phyloP scores from a whole-genome alignment of 2,888 invertebrate genomes.

The Troides helena region DNA sequence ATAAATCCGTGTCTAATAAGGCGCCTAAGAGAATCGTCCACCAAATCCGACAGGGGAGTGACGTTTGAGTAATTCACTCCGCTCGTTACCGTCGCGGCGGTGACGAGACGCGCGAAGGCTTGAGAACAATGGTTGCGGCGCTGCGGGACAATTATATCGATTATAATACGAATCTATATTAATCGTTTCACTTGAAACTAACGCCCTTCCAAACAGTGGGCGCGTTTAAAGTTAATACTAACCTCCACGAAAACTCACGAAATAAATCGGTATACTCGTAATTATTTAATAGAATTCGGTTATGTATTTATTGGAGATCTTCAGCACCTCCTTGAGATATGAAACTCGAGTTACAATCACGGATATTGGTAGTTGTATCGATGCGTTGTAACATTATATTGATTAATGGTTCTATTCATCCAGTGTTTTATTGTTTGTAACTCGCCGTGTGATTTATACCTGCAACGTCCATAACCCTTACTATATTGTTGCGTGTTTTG shows the following conservation, averaged over 20 bases:
- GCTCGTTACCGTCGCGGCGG: conserved; percentile 35
- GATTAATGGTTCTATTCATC: conserved; percentile 43
- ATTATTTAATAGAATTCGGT: neutral
- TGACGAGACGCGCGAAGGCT: conserved; percentile 33
- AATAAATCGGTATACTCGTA: neutral
- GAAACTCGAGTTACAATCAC: conserved; percentile 34
- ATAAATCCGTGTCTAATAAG: conserved; percentile 32
- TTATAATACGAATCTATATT: conserved; percentile 1
- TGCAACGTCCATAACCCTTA: conserved; percentile 26
- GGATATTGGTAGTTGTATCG: conserved; percentile 37
- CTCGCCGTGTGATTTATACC: conserved; percentile 29
- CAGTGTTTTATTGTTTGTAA: conserved; percentile 36
- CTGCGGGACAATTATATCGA: conserved; percentile 10
- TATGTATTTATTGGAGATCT: neutral
- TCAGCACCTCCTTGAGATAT: conserved; percentile 24
- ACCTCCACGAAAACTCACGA: neutral
- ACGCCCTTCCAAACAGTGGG: neutral
- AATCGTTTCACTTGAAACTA: conserved; percentile 14
- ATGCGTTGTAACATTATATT: conserved; percentile 35
- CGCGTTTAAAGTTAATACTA: neutral
- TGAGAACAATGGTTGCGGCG: conserved; percentile 33
- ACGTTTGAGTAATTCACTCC: conserved; percentile 41
- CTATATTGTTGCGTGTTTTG: conserved; percentile 27
- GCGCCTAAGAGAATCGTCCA: conserved; percentile 33
- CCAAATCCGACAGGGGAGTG: conserved; percentile 37